phyloP scores from a whole-genome alignment of 2,797 vertebrate species.

The Echiichthys vipera region DNA sequence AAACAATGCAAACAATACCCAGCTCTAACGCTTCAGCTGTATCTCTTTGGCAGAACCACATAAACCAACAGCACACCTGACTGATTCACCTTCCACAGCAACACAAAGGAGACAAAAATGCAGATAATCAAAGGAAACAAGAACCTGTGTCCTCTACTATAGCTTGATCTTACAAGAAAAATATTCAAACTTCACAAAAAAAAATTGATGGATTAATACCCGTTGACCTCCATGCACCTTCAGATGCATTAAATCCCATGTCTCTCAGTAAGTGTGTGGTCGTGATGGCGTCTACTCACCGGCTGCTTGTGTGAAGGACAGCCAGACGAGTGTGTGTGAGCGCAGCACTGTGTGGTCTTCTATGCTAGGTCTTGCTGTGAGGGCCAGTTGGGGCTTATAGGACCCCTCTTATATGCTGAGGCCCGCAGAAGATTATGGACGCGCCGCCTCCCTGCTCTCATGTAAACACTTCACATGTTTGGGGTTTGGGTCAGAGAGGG shows the following conservation, averaged over 20 bases:
- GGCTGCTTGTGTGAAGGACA: slow-evolving; percentile 62
- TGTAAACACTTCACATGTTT: slow-evolving; percentile 57
- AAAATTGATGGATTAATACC: too few species aligned
- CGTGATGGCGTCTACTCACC: slow-evolving; percentile 72
- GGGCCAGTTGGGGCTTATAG: slow-evolving; percentile 64
- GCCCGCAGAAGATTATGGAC: slow-evolving; percentile 83
- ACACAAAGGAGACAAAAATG: not conserved
- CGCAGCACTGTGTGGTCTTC: slow-evolving; percentile 50
- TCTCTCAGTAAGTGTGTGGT: not conserved
- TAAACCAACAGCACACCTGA: too few species aligned
- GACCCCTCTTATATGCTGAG: slow-evolving; percentile 77
- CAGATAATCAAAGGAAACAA: not conserved
- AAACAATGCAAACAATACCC: too few species aligned
- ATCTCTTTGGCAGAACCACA: not conserved
- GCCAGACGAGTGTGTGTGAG: slow-evolving; percentile 49
- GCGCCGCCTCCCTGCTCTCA: slow-evolving; percentile 54
- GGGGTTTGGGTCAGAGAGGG: not conserved
- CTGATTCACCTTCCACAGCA: not conserved
- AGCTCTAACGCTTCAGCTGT: not conserved
- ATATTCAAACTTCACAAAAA: too few species aligned
- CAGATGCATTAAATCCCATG: not conserved
- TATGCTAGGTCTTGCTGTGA: slow-evolving; percentile 75
- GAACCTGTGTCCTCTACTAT: not conserved
- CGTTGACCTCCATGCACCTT: not conserved
- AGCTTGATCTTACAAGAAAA: too few species aligned